Evolutionary conservation across 2,888 invertebrate genomes (phyloP), one percentile per base, ranked within the genome.

Genomic region (Hypolimnas misippus): DNA sequence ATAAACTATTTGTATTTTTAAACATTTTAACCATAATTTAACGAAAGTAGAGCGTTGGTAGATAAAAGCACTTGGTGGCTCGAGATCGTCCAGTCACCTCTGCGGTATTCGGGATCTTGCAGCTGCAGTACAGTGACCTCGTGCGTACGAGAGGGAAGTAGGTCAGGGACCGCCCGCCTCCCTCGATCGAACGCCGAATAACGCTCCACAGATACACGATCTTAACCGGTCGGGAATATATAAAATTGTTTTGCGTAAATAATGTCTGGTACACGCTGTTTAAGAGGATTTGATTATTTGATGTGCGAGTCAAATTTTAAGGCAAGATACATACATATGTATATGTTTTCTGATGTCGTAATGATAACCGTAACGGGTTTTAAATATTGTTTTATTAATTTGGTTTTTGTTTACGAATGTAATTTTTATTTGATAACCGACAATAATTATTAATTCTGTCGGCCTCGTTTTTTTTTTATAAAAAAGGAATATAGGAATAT

Each of bases 111-210:
- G 79, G 81, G 67, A 73, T 78, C 78, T 83, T 90, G 89, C 91
- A 90, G 83, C 89, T 91, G 90, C 91, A 92, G 90, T 89, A 88
- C 91, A 91, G 81, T 91, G 90, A 91, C 90, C 91, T 84, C 88
- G 84, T 85, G 89, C 87, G 90, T 90, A 91, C 91, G 80, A 82
- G 82, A 71, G 80, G 78, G 81, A 75, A 72, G 62, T 74, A 65
- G 76, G 74, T 75, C 75, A 74, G 70, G 71, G 72, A 88, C 89
- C 88, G 87, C 87, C 73, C 83, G 83, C 83, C 78, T 82, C 82
- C 76, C 76, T 77, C 80, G 75, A 92, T 91, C 91, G 91, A 91
- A n/a, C n/a, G n/a, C 90, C 89, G 87, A 90, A 88, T 84, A 55
- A n/a, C n/a, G 61, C 49, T 42, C 57, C 58, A 58, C 62, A 57